Evolutionary conservation across 2,113 vertebrate genomes (phyloP), one percentile per base, ranked within the genome.

Genomic region (Carassius auratus): DNA sequence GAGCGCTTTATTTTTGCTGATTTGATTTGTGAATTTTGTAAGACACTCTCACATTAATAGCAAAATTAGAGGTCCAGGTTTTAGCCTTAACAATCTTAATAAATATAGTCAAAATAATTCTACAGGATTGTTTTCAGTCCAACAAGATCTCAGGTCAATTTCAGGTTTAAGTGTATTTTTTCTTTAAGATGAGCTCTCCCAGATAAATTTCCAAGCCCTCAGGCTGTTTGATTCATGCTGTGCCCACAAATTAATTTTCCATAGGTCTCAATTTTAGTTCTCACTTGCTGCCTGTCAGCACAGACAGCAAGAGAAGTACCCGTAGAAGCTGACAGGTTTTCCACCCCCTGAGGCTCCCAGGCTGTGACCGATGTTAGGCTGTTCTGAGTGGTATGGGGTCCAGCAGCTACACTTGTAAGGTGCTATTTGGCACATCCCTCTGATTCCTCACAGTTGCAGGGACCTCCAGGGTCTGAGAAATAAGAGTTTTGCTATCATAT

Each of bases 161-260:
- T 45, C n/a, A 17, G 8, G 42, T 59, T 30, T 64, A 78, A 38
- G 26, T 12, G 26, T 52, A 15, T 42, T 33, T 2, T 59, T 59
- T 78, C 21, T 30, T 30, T 86, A 76, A 64, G 26, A 55, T 30
- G 50, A 84, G 87, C 86, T 81, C 30, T 90, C 89, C 80, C 78
- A 66, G 26, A 36, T 86, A 23, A 23, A 86, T 89, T 88, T 81
- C 87, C 81, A 21, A 74, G 86, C 82, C 85, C 59, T 89, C 0
- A 38, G 76, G 87, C 57, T 87, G 90, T 90, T 91, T 92, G 90
- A 92, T 92, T 93, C 92, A 92, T 89, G 52, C 87, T 33, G 86
- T 91, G 91, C 89, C 85, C 77, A 87, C 88, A 52, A 90, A 91
- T 91, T 92, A 86, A 91, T 92, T 90, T 93, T 86, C 89, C 86